Conservation (phyloP, 2,888 invertebrate genomes). For the Anoplius nigerrimus region DNA sequence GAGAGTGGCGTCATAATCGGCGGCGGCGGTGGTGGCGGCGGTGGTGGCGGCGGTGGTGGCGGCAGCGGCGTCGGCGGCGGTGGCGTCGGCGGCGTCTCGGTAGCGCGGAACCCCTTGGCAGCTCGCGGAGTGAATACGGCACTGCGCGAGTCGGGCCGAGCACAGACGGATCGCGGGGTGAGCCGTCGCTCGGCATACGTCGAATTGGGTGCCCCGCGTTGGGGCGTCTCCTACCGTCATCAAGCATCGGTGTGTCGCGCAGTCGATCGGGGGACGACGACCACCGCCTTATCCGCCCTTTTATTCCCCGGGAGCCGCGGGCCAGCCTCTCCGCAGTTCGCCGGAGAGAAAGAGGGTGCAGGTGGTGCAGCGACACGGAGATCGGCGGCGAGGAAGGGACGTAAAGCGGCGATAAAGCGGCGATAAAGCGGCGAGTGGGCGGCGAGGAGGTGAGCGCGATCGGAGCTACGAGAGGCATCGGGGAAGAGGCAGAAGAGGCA, state of each 20-base stretch:
- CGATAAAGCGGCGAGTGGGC: too few species aligned
- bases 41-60: slow-evolving; percentile 21
- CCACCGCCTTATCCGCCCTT: slow-evolving; percentile 54
- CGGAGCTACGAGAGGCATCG: too few species aligned
- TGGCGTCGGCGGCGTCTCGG: slow-evolving; percentile 5
- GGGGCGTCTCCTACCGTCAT: slow-evolving; percentile 71
- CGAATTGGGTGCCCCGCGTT: slow-evolving; percentile 70
- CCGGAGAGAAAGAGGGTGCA: neutral
- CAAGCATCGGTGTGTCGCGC: slow-evolving; percentile 63
- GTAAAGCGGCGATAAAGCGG: too few species aligned
- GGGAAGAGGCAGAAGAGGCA: too few species aligned
- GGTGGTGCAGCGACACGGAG: too few species aligned
- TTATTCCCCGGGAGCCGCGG: neutral
- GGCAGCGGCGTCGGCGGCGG: slow-evolving; percentile 15
- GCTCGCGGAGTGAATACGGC: slow-evolving; percentile 56
- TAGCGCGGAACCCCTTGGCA: too few species aligned
- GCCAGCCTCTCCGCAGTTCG: too few species aligned
- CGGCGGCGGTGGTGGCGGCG: slow-evolving; percentile 21
- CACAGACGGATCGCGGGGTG: slow-evolving; percentile 67
- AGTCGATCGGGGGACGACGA: slow-evolving; percentile 63
- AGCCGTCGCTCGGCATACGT: slow-evolving; percentile 70
- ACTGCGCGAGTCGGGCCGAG: slow-evolving; percentile 68
- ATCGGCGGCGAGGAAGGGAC: neutral
- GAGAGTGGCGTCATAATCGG: slow-evolving; percentile 15
- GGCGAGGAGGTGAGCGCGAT: too few species aligned